These are phyloP conservation scores for Procavia capensis DNA, from an alignment of 2,113 vertebrate genomes.

Conservation along the genomic window DNA sequence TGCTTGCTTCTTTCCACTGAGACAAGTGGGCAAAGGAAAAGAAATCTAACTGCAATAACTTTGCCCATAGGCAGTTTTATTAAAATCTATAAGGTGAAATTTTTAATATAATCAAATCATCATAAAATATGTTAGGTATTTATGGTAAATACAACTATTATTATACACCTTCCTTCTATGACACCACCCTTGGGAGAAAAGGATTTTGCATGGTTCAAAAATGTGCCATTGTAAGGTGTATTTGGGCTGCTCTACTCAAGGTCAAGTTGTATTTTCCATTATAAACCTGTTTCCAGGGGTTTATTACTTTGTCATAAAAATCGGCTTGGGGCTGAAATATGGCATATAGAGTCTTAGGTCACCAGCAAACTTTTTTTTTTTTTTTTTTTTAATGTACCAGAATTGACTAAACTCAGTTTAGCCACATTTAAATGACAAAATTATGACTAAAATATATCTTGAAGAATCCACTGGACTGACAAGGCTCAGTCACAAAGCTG, in stretches of 20 bases:
- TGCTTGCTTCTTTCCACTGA: slow-evolving; percentile 76
- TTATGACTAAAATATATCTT: slow-evolving; percentile 44
- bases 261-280: slow-evolving; percentile 87
- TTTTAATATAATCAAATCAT: slow-evolving; percentile 86
- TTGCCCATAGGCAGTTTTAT: slow-evolving; percentile 84
- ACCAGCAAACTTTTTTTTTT: slow-evolving; percentile 59
- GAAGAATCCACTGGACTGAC: background rate
- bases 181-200: slow-evolving; percentile 80
- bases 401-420: slow-evolving; percentile 59
- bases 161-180: slow-evolving; percentile 82
- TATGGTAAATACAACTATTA: slow-evolving; percentile 86
- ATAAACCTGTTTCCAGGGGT: slow-evolving; percentile 84
- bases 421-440: slow-evolving; percentile 57
- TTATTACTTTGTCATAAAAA: slow-evolving; percentile 86
- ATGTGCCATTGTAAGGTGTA: slow-evolving; percentile 81
- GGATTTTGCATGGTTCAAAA: slow-evolving; percentile 81
- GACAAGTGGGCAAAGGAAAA: slow-evolving; percentile 76
- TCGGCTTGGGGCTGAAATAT: slow-evolving; percentile 81
- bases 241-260: slow-evolving; percentile 75
- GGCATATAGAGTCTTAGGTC: slow-evolving; percentile 68
- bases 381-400: slow-evolving; percentile 49
- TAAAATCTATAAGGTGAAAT: slow-evolving; percentile 84
- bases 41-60: slow-evolving; percentile 82
- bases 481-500: background rate
- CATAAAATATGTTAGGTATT: slow-evolving; percentile 86